These are phyloP conservation scores for Eubucco bourcierii DNA, from an alignment of 2,113 vertebrate species.

Conservation along the genomic window DNA sequence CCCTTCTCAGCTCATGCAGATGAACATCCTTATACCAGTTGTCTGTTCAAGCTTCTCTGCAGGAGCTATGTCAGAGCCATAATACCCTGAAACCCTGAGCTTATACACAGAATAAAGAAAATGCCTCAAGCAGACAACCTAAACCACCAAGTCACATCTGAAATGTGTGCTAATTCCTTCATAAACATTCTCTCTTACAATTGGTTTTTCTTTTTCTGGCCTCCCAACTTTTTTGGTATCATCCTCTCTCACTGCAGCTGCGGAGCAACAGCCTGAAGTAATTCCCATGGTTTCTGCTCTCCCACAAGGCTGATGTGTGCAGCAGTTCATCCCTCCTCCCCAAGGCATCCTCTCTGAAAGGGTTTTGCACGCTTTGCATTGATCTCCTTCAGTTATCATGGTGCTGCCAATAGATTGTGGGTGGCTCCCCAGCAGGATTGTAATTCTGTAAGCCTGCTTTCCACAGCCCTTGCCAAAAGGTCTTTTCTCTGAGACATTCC, in stretches of 20 bases:
- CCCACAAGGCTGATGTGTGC: not conserved
- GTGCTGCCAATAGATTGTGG: not conserved
- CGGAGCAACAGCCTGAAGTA: not conserved
- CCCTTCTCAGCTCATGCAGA: not conserved
- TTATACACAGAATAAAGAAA: not conserved
- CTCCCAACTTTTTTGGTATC: not conserved
- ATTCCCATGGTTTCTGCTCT: not conserved
- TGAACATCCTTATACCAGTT: not conserved
- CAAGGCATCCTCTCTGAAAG: not conserved
- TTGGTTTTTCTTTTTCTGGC: not conserved
- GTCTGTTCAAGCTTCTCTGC: not conserved
- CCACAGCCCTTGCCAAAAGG: not conserved
- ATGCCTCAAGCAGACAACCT: not conserved
- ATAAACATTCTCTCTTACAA: not conserved
- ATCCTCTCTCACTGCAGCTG: not conserved
- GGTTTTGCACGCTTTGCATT: not conserved
- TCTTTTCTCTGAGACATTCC: not conserved
- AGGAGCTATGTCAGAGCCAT: not conserved
- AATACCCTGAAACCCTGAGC: not conserved
- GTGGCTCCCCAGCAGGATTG: not conserved
- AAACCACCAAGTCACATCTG: not conserved
- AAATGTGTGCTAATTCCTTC: not conserved
- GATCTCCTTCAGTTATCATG: not conserved
- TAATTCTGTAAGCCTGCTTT: conserved; percentile 9
- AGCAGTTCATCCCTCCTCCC: not conserved